Conservation (phyloP, 2,113 vertebrate species). For the Mormoops blainvillei region DNA sequence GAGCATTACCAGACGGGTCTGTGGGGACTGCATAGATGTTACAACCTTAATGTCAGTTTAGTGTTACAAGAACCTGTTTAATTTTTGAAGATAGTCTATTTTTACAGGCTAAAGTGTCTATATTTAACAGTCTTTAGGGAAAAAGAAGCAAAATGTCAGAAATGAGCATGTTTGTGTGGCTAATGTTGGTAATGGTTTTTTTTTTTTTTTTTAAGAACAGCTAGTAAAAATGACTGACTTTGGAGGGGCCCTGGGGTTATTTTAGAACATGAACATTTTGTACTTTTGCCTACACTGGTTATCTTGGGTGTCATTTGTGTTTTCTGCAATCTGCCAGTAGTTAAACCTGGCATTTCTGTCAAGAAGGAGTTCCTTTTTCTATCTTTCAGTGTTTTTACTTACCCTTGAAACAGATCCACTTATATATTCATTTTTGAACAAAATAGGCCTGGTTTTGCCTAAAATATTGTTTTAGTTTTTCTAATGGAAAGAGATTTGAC, state of each 20-base stretch:
- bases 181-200: neutral
- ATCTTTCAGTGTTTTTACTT: constrained; percentile 39
- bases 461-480: neutral
- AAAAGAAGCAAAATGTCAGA: neutral
- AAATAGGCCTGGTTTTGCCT: neutral
- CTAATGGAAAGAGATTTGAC: neutral
- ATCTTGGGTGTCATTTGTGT: constrained; percentile 42
- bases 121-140: constrained; percentile 1
- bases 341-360: constrained; percentile 39
- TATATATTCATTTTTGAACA: constrained; percentile 35
- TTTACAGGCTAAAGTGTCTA: neutral
- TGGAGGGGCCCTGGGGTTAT: neutral
- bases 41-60: neutral
- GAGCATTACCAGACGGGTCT: neutral
- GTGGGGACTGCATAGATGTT: neutral
- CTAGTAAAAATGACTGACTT: neutral
- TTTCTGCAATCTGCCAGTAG: neutral
- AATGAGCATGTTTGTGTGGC: neutral
- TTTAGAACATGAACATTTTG: neutral
- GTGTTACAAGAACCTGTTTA: neutral
- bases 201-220: neutral
- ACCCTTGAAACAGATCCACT: constrained; percentile 32
- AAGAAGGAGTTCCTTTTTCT: neutral
- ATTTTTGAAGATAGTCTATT: neutral
- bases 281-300: neutral